A percentile compares a stretch with the other conserved stretches of the same genome.
Conservation (phyloP, 2,797 vertebrate genomes). For the Synaphobranchus kaupii region DNA sequence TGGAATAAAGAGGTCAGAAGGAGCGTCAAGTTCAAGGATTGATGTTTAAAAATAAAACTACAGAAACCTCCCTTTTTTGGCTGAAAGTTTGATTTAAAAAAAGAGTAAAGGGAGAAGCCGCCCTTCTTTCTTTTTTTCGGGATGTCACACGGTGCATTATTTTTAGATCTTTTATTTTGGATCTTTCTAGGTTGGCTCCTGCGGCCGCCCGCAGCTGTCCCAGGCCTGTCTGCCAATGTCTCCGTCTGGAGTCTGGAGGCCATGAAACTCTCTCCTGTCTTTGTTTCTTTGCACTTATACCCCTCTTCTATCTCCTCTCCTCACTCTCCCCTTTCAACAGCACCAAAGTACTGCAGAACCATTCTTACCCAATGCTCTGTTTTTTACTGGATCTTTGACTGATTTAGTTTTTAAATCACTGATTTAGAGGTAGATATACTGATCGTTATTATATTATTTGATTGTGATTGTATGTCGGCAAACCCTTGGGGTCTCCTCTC, state of each 20-base stretch:
- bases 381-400: neutral
- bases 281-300: neutral
- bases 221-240: neutral
- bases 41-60: neutral
- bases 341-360: neutral
- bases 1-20: neutral
- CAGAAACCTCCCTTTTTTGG: neutral
- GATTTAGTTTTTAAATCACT: too few species aligned
- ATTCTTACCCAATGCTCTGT: neutral
- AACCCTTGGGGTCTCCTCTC: neutral
- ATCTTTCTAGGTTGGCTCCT: neutral
- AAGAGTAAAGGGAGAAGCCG: neutral
- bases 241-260: neutral
- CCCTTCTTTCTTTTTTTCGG: neutral
- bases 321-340: neutral
- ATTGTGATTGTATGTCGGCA: neutral
- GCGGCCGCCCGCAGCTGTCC: neutral
- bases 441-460: too few species aligned
- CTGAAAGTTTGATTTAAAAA: neutral
- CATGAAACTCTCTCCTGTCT: neutral
- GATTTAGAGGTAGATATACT: too few species aligned
- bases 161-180: slow-evolving; percentile 5
- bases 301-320: neutral
- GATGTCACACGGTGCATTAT: neutral
- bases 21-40: neutral